phyloP scores from a whole-genome alignment of 1,140 invertebrate species.

The Caenorhabditis latens region DNA sequence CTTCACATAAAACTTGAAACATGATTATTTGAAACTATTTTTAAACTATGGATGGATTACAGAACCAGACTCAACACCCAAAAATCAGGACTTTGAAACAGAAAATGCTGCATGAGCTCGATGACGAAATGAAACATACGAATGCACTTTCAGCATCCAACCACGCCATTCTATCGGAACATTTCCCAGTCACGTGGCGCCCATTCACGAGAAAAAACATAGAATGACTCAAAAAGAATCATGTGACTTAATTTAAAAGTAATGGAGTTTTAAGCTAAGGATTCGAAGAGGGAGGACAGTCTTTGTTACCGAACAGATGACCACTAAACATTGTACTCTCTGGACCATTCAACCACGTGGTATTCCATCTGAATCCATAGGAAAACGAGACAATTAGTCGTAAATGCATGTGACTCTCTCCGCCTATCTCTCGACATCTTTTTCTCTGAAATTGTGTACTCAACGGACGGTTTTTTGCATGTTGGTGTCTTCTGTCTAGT shows the following conservation, averaged over 20 bases:
- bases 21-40: too few relatives aligned
- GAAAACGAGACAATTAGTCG: background rate
- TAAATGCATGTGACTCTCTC: conserved; percentile 36
- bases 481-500: conserved; percentile 2
- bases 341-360: background rate
- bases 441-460: background rate
- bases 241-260: background rate
- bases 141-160: background rate
- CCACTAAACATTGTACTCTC: background rate
- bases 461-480: too few relatives aligned
- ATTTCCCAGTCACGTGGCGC: background rate
- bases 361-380: background rate
- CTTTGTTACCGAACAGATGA: background rate
- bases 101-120: background rate
- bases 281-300: background rate
- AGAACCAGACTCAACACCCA: too few relatives aligned
- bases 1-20: too few relatives aligned
- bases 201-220: background rate
- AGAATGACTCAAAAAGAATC: too few relatives aligned
- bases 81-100: background rate
- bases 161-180: background rate
- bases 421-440: background rate
- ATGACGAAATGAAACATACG: background rate
- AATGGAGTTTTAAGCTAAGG: background rate
- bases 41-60: too few relatives aligned